These are phyloP conservation scores for Antheraea pernyi DNA, from an alignment of 1,140 invertebrate species.

Conservation along the genomic window DNA sequence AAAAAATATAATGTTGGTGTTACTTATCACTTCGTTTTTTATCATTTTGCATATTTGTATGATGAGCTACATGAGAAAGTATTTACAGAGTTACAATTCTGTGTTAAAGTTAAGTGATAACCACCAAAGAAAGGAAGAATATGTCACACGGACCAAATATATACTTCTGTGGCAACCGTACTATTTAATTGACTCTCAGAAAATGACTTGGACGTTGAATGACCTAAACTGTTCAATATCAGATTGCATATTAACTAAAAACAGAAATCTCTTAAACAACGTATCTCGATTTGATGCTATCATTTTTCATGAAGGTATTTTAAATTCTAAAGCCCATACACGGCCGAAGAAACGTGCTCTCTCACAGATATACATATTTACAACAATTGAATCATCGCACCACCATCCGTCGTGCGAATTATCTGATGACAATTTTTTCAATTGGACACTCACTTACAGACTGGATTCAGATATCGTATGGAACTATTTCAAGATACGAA, in stretches of 20 bases:
- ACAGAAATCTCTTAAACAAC: conserved; percentile 27
- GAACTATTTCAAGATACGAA: conserved; percentile 65
- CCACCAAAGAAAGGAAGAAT: not conserved
- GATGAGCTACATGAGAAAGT: conserved; percentile 13
- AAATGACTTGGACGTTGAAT: not conserved
- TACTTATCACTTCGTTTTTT: conserved; percentile 19
- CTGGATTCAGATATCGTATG: conserved; percentile 83
- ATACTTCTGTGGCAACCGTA: conserved; percentile 32
- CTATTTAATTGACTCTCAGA: not conserved
- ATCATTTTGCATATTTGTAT: conserved; percentile 23
- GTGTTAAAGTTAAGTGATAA: conserved; percentile 6
- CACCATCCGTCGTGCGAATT: conserved; percentile 43
- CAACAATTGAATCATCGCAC: conserved; percentile 42
- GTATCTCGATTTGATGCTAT: conserved; percentile 48
- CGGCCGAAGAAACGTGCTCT: conserved; percentile 27
- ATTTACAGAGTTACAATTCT: conserved; percentile 12
- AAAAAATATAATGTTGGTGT: conserved; percentile 17
- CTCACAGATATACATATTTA: conserved; percentile 65
- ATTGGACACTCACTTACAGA: conserved; percentile 83
- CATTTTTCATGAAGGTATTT: conserved; percentile 44
- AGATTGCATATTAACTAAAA: conserved; percentile 38
- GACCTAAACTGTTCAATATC: conserved; percentile 30
- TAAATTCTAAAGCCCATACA: conserved; percentile 12
- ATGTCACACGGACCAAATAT: conserved; percentile 15
- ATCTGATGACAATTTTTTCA: conserved; percentile 71